Conservation (phyloP, 2,888 invertebrate genomes). For the Boloria euphrosyne region DNA sequence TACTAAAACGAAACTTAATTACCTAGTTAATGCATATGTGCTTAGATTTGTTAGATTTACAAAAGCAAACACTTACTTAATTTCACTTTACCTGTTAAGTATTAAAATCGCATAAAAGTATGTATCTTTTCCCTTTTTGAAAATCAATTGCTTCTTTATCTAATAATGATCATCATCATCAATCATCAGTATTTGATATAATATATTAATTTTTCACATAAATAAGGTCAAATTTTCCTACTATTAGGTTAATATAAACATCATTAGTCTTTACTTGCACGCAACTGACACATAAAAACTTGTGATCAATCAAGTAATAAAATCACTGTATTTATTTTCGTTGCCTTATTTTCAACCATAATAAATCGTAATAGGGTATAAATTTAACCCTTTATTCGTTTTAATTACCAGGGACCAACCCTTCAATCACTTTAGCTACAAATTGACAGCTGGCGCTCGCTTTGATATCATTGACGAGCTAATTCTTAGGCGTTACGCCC, state of each 20-base stretch:
- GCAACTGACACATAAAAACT: conserved; percentile 64
- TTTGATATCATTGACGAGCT: conserved; percentile 71
- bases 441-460: conserved; percentile 71
- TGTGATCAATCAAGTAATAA: conserved; percentile 60
- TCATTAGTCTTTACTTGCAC: conserved; percentile 47
- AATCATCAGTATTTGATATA: neutral
- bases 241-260: conserved; percentile 37
- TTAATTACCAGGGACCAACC: conserved; percentile 40
- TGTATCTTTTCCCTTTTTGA: too few relatives aligned
- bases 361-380: conserved; percentile 25
- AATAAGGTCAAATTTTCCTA: conserved; percentile 25
- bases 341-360: conserved; percentile 33
- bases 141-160: neutral
- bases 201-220: conserved; percentile 11
- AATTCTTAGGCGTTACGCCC: conserved; percentile 63
- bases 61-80: too few relatives aligned
- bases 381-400: conserved; percentile 32
- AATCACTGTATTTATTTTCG: conserved; percentile 46
- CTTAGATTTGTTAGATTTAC: too few relatives aligned
- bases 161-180: neutral
- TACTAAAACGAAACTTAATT: too few relatives aligned
- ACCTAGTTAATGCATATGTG: too few relatives aligned
- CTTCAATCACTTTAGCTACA: conserved; percentile 58
- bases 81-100: too few relatives aligned
- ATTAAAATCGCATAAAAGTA: too few relatives aligned